Conservation (phyloP, 2,113 vertebrate genomes). For the Corythornis madagascariensis region DNA sequence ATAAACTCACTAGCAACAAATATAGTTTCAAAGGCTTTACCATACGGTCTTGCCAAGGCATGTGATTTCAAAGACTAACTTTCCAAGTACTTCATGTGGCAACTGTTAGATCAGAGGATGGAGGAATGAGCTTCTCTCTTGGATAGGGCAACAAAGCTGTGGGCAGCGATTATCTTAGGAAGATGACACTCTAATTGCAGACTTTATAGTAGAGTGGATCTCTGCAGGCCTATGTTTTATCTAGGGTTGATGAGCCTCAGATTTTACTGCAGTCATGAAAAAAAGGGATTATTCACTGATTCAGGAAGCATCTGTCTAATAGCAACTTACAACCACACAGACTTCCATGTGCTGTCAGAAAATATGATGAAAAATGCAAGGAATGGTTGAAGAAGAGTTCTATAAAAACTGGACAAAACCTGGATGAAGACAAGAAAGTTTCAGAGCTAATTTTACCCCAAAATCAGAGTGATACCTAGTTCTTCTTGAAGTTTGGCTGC, state of each 20-base stretch:
- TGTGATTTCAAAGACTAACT: not conserved
- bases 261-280: not conserved
- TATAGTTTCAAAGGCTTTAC: not conserved
- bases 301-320: conserved; percentile 3
- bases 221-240: not conserved
- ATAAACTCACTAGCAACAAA: not conserved
- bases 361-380: not conserved
- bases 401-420: not conserved
- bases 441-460: not conserved
- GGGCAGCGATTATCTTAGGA: not conserved
- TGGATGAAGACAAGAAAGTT: not conserved
- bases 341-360: not conserved
- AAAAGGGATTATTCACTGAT: conserved; percentile 20
- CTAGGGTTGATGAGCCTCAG: not conserved
- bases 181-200: not conserved
- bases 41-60: not conserved
- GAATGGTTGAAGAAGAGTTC: not conserved
- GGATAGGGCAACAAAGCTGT: not conserved
- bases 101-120: not conserved
- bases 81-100: not conserved
- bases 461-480: not conserved
- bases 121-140: not conserved
- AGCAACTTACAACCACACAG: not conserved
- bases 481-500: not conserved
- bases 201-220: not conserved